These are phyloP conservation scores for Acholoe squamosa DNA, from an alignment of 2,888 invertebrate species.

Conservation along the genomic window DNA sequence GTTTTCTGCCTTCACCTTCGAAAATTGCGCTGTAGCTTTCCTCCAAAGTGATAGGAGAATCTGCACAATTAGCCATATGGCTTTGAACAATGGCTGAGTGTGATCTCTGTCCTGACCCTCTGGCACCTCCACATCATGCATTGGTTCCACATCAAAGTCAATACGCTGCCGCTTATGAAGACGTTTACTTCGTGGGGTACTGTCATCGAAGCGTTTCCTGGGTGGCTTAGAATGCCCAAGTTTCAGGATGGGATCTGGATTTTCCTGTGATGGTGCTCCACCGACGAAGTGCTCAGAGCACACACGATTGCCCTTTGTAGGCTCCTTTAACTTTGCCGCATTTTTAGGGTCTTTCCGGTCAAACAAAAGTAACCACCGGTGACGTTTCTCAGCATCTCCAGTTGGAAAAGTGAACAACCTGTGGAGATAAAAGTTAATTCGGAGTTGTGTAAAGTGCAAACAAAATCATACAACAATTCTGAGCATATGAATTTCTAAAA, in stretches of 20 bases:
- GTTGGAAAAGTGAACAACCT: slow-evolving; percentile 11
- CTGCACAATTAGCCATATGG: not conserved
- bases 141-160: not conserved
- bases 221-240: not conserved
- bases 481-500: not conserved
- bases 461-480: not conserved
- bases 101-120: not conserved
- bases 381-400: not conserved
- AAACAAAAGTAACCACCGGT: not conserved
- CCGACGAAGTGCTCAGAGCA: slow-evolving; percentile 68
- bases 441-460: too few species aligned
- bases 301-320: slow-evolving; percentile 67
- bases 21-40: not conserved
- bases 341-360: not conserved
- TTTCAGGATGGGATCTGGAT: slow-evolving; percentile 64
- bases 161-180: not conserved
- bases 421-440: not conserved
- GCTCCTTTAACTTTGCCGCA: slow-evolving; percentile 64
- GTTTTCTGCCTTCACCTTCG: not conserved
- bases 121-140: not conserved
- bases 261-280: slow-evolving; percentile 65
- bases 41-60: not conserved
- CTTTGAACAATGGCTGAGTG: not conserved
- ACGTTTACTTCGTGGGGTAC: not conserved
- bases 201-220: not conserved